Base-by-base conservation (phyloP, 2,888 invertebrate species). In the Poecilobothrus nobilitatus region DNA sequence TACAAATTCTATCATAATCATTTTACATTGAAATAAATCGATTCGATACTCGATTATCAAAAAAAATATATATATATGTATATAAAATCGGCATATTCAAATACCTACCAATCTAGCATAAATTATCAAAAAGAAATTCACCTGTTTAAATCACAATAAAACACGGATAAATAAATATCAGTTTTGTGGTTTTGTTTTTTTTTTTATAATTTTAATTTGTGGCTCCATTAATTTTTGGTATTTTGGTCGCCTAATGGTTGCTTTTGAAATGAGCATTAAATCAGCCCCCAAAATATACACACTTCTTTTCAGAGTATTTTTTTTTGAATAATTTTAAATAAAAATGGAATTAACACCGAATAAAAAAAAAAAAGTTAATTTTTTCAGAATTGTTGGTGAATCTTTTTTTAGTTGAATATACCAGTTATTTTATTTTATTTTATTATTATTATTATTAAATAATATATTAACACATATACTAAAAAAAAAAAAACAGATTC, bases 121-220 rank as follows among this genome's bases (percentile, higher is more conserved):
- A 53, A 53, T 53, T 53, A 53, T 53, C 44, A 53, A n/a, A 37
- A 18, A 53, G 53, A 53, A 53, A 53, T 53, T 53, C 53, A 53
- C 53, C 53, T 53, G 53, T 53, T 53, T 53, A 53, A 53, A 53
- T 53, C 53, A 53, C 53, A 53, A 53, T 53, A 53, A 53, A 53
- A 53, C 53, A 53, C 53, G 53, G 53, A 53, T 44, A 44, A 44
- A 44, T 44, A 44, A 44, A 44, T 44, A 44, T 53, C 53, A 53
- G 12, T 53, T 9, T 53, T 44, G 44, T 44, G 44, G 7, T 53
- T 53, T 53, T 53, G 2, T 53, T 18, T 53, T 53, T 12, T 53
- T 53, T 18, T n/a, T 18, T 53, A 53, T 53, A 53, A 53, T 53
- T 53, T 53, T 53, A 53, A 53, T 53, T 53, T 53, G 53, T 53